A percentile compares a stretch with the other conserved stretches of the same genome.
Conservation (phyloP, 2,113 vertebrate genomes). For the Psilopsiagon aymara region DNA sequence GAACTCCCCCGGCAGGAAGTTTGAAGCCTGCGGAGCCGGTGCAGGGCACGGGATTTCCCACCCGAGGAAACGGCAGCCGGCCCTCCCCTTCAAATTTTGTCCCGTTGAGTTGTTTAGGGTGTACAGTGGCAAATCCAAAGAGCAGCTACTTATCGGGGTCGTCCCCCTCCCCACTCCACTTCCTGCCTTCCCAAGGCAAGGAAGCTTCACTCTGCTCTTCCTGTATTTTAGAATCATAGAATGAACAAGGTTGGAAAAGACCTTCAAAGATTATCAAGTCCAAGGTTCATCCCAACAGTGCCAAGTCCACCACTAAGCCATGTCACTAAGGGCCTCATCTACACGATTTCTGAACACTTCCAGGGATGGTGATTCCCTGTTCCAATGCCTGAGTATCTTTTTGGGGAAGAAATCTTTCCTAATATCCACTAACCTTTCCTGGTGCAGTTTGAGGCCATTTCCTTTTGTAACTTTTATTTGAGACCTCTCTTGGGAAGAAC, state of each 20-base stretch:
- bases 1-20: not conserved
- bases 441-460: not conserved
- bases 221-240: not conserved
- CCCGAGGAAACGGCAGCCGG: not conserved
- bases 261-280: not conserved
- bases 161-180: not conserved
- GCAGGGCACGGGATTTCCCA: not conserved
- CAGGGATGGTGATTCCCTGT: not conserved
- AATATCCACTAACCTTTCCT: not conserved
- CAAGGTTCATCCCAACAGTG: not conserved
- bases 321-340: not conserved
- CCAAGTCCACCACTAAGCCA: not conserved
- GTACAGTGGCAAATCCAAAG: not conserved
- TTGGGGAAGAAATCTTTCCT: not conserved
- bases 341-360: not conserved
- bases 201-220: not conserved
- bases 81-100: not conserved
- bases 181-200: not conserved
- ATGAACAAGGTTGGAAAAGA: not conserved
- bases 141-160: not conserved
- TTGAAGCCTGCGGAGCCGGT: not conserved
- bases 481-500: not conserved
- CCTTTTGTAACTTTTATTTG: not conserved
- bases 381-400: not conserved
- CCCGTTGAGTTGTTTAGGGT: not conserved